Conservation (phyloP, 92 coral and sea anemone species). For the Zoanthus solanderi region DNA sequence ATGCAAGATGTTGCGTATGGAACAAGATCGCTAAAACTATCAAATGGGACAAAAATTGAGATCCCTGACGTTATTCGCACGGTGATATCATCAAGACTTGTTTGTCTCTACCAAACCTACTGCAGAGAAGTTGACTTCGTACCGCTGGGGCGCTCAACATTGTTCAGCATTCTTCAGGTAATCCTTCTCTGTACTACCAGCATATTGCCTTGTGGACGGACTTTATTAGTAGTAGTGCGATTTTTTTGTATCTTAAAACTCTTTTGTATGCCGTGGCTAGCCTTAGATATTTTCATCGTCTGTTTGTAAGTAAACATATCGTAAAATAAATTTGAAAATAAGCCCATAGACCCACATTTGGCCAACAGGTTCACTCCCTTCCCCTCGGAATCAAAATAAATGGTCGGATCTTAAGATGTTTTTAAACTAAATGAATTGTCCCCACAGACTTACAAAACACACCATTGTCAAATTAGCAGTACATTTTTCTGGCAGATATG, state of each 20-base stretch:
- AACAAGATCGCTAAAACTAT: slow-evolving; percentile 30
- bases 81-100: slow-evolving; percentile 44
- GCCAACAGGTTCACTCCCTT: slow-evolving; percentile 28
- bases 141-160: slow-evolving; percentile 35
- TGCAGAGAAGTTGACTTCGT: slow-evolving; percentile 36
- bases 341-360: slow-evolving; percentile 19
- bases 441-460: neutral
- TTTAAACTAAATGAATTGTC: slow-evolving; percentile 2
- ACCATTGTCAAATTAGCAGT: slow-evolving; percentile 10
- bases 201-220: neutral
- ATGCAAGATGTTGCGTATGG: slow-evolving; percentile 52
- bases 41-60: slow-evolving; percentile 43
- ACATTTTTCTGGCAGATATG: slow-evolving; percentile 10
- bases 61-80: slow-evolving; percentile 48
- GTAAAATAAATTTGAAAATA: slow-evolving; percentile 12
- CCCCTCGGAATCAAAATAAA: slow-evolving; percentile 16
- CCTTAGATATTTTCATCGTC: neutral
- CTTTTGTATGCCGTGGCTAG: neutral
- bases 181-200: slow-evolving; percentile 11
- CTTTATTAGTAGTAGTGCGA: slow-evolving; percentile 2
- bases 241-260: slow-evolving; percentile 15
- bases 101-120: slow-evolving; percentile 28
- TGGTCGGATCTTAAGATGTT: slow-evolving; percentile 14
- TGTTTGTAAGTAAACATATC: slow-evolving; percentile 19
- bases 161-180: slow-evolving; percentile 51